A percentile compares a stretch with the other conserved stretches of the same genome.
Evolutionary conservation across 2,113 vertebrate genomes (phyloP).

Genomic region (Ptychochromis oligacanthus): DNA sequence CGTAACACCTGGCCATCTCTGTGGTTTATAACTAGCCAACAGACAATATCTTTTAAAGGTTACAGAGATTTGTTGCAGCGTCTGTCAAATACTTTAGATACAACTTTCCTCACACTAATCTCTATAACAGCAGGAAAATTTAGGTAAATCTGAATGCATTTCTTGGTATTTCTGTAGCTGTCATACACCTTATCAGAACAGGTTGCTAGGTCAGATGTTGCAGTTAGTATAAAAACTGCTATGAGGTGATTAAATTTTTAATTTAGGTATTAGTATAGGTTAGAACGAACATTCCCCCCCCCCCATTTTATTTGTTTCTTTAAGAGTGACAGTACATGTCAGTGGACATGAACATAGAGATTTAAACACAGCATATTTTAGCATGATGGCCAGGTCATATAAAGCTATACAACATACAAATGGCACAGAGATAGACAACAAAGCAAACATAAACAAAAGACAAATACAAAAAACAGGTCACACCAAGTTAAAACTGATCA

Average conservation of each 20-base stretch:
- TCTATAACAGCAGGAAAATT: too few species aligned
- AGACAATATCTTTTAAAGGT: too few species aligned
- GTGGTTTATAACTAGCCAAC: too few species aligned
- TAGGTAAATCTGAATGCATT: background rate
- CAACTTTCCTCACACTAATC: too few species aligned
- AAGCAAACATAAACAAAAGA: background rate
- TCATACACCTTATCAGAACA: background rate
- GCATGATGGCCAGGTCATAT: background rate
- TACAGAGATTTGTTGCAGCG: too few species aligned
- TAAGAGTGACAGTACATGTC: background rate
- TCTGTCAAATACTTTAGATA: too few species aligned
- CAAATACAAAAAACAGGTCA: background rate
- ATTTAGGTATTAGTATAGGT: background rate
- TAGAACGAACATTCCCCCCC: background rate
- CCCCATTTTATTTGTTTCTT: background rate
- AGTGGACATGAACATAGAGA: background rate
- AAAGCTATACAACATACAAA: background rate
- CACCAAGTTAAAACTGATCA: background rate
- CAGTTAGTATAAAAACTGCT: rapidly evolving
- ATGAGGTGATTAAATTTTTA: background rate
- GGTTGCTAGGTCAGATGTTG: background rate
- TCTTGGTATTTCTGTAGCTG: background rate
- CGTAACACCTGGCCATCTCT: too few species aligned
- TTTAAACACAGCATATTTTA: background rate
- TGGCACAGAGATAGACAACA: background rate